Base-by-base conservation (phyloP, 2,888 invertebrate genomes). In the Congeria kusceri region DNA sequence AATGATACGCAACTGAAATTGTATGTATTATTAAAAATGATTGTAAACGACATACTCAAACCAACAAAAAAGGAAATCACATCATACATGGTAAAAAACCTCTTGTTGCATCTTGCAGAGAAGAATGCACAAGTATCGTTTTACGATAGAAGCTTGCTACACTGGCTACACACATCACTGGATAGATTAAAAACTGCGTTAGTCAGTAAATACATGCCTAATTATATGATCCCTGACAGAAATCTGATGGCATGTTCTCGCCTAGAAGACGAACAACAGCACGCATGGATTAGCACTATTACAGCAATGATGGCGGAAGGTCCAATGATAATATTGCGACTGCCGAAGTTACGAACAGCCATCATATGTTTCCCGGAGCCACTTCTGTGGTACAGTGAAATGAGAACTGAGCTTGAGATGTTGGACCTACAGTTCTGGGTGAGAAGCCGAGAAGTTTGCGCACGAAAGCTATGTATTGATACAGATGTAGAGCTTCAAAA, bases 181-280 rank as follows among this genome's bases (percentile, higher is more conserved):
- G 29, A 29, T 11, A 53, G 28, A 29, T 20, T 65, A 3, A 28
- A n/a, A 20, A 15, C 18, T 18, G n/a, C 49, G 18, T 28, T 65
- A n/a, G 0, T 4, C n/a, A 13, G n/a, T 29, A 53, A n/a, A 7
- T 2, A 29, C 7, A 15, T 65, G n/a, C 65, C 65, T 18, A 53
- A 53, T 20, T 65, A 65, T 29, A 65, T 65, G 65, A 65, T 65
- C 27, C 53, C 65, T 5, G 29, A 65, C 25, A 49, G 65, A n/a
- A 65, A 65, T 29, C 27, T 65, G 29, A 29, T 56, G 44, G 28
- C 29, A 18, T 27, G 53, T 28, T 27, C 20, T 9, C 3, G 32
- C 32, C 32, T 44, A 20, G 62, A 62, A 39, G 62, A 39, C 20
- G 62, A 62, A 39, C 32, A 32, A 9, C 32, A 32, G 32, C 32